Evolutionary conservation across 2,113 vertebrate species (phyloP).

Genomic region (Narcine bancroftii): DNA sequence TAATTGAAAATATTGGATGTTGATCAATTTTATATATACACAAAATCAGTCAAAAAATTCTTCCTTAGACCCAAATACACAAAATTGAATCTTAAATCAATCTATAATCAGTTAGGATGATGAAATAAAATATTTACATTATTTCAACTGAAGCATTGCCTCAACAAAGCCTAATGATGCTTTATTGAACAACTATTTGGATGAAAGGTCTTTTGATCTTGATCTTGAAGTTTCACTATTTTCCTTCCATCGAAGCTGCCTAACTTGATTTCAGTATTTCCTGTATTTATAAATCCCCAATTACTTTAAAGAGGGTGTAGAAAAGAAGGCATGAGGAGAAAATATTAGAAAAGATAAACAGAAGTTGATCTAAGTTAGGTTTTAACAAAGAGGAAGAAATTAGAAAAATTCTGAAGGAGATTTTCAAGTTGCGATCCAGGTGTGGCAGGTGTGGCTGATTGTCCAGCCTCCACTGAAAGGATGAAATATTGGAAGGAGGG

Average conservation of each 20-base stretch:
- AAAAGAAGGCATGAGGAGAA: not conserved
- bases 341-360: not conserved
- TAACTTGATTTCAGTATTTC: not conserved
- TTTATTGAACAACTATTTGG: not conserved
- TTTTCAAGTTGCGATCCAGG: not conserved
- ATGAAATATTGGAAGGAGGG: too few relatives aligned
- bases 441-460: too few relatives aligned
- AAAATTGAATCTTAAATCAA: not conserved
- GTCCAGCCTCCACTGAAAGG: not conserved
- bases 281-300: not conserved
- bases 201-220: not conserved
- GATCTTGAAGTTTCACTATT: not conserved
- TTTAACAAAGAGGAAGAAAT: not conserved
- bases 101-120: not conserved
- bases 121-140: not conserved
- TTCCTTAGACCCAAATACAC: not conserved
- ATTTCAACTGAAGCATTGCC: not conserved
- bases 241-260: not conserved
- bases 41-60: not conserved
- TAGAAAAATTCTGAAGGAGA: not conserved
- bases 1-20: not conserved
- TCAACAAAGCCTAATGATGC: not conserved
- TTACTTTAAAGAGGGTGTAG: not conserved
- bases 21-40: not conserved
- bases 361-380: not conserved